phyloP scores from a whole-genome alignment of 2,888 invertebrate species.

The Diabrotica balteata region DNA sequence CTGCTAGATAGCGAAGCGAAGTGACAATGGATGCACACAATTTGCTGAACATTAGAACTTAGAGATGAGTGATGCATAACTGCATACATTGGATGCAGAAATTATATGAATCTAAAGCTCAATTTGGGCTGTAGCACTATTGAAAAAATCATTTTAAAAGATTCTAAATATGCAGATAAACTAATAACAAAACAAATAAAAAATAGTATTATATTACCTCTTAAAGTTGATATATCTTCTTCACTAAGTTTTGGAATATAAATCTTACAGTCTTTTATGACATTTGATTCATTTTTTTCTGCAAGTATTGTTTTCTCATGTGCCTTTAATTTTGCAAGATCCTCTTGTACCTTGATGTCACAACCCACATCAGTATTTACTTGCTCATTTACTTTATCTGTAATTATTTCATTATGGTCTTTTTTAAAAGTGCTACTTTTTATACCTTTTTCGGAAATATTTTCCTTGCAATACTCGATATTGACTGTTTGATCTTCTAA shows the following conservation, averaged over 20 bases:
- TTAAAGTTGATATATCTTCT: neutral
- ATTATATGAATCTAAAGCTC: neutral
- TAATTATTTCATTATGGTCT: neutral
- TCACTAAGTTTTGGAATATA: slow-evolving; percentile 9
- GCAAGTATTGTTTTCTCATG: slow-evolving; percentile 1
- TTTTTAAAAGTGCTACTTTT: neutral
- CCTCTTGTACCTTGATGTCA: neutral
- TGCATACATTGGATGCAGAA: neutral
- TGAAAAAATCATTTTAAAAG: neutral
- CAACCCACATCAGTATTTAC: slow-evolving; percentile 22
- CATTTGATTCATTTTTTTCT: slow-evolving; percentile 1
- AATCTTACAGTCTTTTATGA: slow-evolving; percentile 12
- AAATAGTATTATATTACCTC: neutral
- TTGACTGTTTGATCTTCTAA: neutral
- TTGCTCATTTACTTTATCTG: slow-evolving; percentile 1
- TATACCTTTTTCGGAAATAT: neutral
- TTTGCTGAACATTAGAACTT: neutral
- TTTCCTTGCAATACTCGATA: neutral
- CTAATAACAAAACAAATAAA: neutral
- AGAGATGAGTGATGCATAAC: neutral
- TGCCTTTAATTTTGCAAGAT: slow-evolving; percentile 12
- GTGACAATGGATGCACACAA: slow-evolving; percentile 4
- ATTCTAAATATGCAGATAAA: neutral
- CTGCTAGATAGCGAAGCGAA: too few species aligned
- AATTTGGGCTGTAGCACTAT: neutral